These are phyloP conservation scores for Apis florea DNA, from an alignment of 1,140 invertebrate genomes.

Conservation along the genomic window DNA sequence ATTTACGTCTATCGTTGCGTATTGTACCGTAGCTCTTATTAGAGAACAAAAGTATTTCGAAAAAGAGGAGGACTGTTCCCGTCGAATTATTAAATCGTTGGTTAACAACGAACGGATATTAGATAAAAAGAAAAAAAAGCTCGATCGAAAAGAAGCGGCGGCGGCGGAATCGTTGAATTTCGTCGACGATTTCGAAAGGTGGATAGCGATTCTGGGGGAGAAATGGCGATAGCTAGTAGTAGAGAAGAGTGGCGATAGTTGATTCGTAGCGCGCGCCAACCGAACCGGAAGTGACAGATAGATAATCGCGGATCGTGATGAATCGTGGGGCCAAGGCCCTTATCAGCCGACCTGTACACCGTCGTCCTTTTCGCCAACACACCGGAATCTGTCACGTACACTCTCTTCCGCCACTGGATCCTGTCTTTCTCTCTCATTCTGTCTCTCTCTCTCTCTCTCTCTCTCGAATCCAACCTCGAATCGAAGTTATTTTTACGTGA, in stretches of 20 bases:
- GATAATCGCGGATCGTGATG: conserved; percentile 63
- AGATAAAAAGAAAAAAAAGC: neutral
- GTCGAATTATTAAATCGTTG: conserved; percentile 19
- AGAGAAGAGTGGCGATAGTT: conserved; percentile 31
- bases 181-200: conserved; percentile 5
- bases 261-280: conserved; percentile 47
- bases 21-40: too few species aligned
- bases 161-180: too few species aligned
- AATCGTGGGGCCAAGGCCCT: conserved; percentile 42
- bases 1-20: neutral
- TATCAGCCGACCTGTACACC: conserved; percentile 49
- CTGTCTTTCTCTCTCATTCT: conserved; percentile 6
- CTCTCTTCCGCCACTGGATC: neutral
- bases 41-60: neutral
- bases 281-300: conserved; percentile 57
- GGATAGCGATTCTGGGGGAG: neutral
- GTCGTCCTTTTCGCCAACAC: conserved; percentile 43
- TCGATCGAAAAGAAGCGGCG: neutral
- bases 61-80: neutral
- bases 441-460: neutral
- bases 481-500: conserved; percentile 71
- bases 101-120: neutral
- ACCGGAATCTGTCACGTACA: conserved; percentile 56
- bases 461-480: conserved; percentile 54
- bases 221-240: neutral